These are phyloP conservation scores for Stomorhina lunata DNA, from an alignment of 2,888 invertebrate species.

Conservation along the genomic window DNA sequence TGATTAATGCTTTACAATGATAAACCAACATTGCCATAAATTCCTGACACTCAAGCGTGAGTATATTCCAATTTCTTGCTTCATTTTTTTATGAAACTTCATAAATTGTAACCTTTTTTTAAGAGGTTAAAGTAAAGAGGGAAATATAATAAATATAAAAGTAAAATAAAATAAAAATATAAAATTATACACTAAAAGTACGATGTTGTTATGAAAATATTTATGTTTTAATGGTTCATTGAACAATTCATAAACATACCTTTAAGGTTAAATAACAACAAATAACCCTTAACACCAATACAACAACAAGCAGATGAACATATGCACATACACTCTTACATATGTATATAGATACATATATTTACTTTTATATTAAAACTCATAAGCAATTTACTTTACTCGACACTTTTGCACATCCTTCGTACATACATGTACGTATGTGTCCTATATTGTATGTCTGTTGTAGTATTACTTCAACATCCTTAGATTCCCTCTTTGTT, in stretches of 20 bases:
- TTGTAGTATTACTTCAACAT: no score
- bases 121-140: not conserved
- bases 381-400: not conserved
- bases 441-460: no score
- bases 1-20: not conserved
- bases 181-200: not conserved
- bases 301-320: not conserved
- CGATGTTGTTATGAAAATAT: constrained; percentile 35
- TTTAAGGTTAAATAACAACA: constrained; percentile 46
- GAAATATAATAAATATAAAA: not conserved
- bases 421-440: not conserved
- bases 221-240: constrained; percentile 56
- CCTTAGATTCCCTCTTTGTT: no score
- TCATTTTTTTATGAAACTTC: not conserved
- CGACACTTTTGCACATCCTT: not conserved
- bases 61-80: not conserved
- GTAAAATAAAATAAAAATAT: not conserved
- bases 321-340: not conserved
- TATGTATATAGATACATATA: not conserved
- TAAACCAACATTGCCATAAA: not conserved
- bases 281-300: constrained; percentile 25
- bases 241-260: constrained; percentile 44
- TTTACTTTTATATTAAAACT: no score
- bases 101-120: not conserved
- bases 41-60: not conserved